Base-by-base conservation (phyloP, 2,113 vertebrate species). In the Burhinus oedicnemus region DNA sequence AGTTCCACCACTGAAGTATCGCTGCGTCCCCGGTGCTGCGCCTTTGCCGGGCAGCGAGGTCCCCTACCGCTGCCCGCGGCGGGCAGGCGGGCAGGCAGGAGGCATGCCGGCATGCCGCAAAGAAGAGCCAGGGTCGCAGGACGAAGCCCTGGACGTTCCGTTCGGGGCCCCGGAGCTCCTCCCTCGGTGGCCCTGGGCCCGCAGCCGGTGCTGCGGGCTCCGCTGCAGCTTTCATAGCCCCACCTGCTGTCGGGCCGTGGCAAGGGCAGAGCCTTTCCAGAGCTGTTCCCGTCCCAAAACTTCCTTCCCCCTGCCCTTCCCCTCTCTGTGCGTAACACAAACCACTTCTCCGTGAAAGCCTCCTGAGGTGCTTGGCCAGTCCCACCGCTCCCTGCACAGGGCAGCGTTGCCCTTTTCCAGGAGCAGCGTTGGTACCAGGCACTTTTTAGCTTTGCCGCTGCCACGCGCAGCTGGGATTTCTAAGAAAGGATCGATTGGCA, bases 71-170 rank as follows among this genome's bases (percentile, higher is more conserved):
- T 15, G 23, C 34, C 64, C 12, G 49, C 68, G 47, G n/a, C 82
- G 14, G 52, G 21, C 14, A 22, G 30, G 38, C n/a, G n/a, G n/a
- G n/a, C n/a, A n/a, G n/a, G n/a, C n/a, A n/a, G n/a, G n/a, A n/a
- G n/a, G n/a, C n/a, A n/a, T n/a, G n/a, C n/a, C n/a, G n/a, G n/a
- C 38, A 8, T 30, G n/a, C 0, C 2, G 10, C 22, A 11, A 40
- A 36, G 42, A 29, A 54, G 36, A 34, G n/a, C 38, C 38, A 34
- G 34, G 21, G 29, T 15, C 0, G 0, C 26, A 10, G 27, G 54
- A 7, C 21, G 21, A 36, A 49, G 45, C 40, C 1, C 3, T 0
- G 27, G 32, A 10, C 1, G 0, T 2, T 7, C 17, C 32, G 15
- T 13, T 8, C 4, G 44, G 18, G 27, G 36, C 25, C 8, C 17